Evolutionary conservation across 1,140 invertebrate genomes (phyloP).

Genomic region (Eumeta japonica): DNA sequence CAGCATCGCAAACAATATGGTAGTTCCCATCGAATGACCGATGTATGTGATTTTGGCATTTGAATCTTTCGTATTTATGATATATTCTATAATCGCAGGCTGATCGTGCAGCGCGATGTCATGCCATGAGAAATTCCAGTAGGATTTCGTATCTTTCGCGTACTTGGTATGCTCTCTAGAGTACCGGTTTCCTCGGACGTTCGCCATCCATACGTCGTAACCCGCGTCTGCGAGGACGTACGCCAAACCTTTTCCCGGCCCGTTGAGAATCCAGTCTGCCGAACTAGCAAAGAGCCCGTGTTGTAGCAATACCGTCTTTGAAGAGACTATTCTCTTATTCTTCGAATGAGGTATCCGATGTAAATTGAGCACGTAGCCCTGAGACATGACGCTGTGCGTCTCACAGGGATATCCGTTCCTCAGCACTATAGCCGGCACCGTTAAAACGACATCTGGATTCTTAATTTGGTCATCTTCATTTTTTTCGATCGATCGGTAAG

Average conservation of each 20-base stretch:
- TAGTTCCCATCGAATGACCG: constrained; percentile 71
- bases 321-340: constrained; percentile 13
- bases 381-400: constrained; percentile 65
- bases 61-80: constrained; percentile 56
- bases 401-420: constrained; percentile 68
- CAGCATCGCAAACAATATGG: constrained; percentile 62
- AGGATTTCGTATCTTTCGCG: constrained; percentile 51
- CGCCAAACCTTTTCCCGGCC: constrained; percentile 62
- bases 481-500: too few species aligned
- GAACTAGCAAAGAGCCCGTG: constrained; percentile 77
- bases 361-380: constrained; percentile 71
- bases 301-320: constrained; percentile 64
- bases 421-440: constrained; percentile 59
- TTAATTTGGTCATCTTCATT: too few species aligned
- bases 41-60: constrained; percentile 62
- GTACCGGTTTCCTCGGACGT: constrained; percentile 64
- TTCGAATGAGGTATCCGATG: constrained; percentile 66
- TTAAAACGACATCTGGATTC: too few species aligned
- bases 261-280: constrained; percentile 74
- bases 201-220: constrained; percentile 70
- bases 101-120: constrained; percentile 72
- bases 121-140: constrained; percentile 69
- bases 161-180: constrained; percentile 55
- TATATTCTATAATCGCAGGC: constrained; percentile 71
- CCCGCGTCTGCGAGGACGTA: constrained; percentile 62